These are phyloP conservation scores for Plemyria rubiginata DNA, from an alignment of 2,888 invertebrate species.

Conservation along the genomic window DNA sequence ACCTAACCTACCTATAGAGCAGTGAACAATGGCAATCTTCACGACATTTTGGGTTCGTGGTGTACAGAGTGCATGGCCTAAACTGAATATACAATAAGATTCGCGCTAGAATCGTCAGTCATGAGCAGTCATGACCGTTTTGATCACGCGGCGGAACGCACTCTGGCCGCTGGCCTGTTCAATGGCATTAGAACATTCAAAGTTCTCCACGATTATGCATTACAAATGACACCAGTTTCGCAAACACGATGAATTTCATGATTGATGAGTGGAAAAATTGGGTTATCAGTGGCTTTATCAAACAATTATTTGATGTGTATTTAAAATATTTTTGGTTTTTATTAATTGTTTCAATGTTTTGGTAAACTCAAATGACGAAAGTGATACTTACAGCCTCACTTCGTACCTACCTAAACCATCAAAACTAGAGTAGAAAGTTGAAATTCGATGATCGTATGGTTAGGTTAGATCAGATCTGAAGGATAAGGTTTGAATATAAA, in stretches of 20 bases:
- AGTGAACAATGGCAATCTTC: too few species aligned
- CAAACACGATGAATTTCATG: neutral
- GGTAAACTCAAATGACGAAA: too few species aligned
- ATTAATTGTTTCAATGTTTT: neutral
- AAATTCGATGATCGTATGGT: too few species aligned
- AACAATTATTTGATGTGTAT: too few species aligned
- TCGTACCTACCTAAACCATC: too few species aligned
- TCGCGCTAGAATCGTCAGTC: constrained; percentile 43
- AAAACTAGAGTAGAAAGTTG: too few species aligned
- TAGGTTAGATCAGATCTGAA: too few species aligned
- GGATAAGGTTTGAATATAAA: neutral
- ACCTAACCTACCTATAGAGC: too few species aligned
- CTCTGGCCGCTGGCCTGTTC: constrained; percentile 49
- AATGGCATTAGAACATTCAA: constrained; percentile 51
- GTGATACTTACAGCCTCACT: too few species aligned
- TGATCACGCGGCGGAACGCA: constrained; percentile 59
- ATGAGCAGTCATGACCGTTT: constrained; percentile 60
- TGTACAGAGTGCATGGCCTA: neutral
- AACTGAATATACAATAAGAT: constrained; percentile 24
- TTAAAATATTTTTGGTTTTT: neutral
- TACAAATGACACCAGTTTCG: constrained; percentile 14
- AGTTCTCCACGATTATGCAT: constrained; percentile 14
- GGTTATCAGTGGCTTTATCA: too few species aligned
- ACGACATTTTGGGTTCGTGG: too few species aligned
- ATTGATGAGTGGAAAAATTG: too few species aligned